These are phyloP conservation scores for Myotis myotis DNA, from an alignment of 2,797 vertebrate genomes.

Conservation along the genomic window DNA sequence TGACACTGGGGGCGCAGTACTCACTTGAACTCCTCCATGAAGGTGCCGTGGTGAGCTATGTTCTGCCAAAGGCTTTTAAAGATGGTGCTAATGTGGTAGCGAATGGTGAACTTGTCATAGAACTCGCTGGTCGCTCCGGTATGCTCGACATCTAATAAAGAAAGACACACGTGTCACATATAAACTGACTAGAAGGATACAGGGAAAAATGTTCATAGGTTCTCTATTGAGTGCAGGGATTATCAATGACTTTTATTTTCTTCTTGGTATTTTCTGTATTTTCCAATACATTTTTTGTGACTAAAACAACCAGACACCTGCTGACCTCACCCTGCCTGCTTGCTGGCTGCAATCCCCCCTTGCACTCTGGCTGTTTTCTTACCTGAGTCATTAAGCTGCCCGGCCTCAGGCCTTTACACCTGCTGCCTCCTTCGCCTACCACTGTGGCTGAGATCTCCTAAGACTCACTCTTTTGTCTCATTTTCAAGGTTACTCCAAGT, in stretches of 20 bases:
- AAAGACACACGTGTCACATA: neutral
- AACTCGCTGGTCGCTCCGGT: conserved; percentile 99
- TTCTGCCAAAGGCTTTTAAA: conserved; percentile 99
- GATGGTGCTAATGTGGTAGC: conserved; percentile 99
- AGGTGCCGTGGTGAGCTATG: conserved; percentile 96
- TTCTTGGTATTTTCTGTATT: neutral
- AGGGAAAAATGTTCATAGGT: no score
- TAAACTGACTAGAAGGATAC: neutral
- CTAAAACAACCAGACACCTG: neutral
- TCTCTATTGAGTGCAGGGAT: neutral
- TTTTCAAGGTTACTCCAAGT: neutral
- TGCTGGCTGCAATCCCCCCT: neutral
- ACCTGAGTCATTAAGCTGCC: neutral
- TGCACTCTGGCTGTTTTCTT: neutral
- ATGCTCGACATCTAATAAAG: conserved; percentile 93
- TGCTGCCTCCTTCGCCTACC: neutral
- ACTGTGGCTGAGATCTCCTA: neutral
- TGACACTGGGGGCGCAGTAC: conserved; percentile 73
- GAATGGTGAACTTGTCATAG: conserved; percentile 99
- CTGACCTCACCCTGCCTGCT: rapidly evolving
- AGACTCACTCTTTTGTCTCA: neutral
- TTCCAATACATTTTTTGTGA: neutral
- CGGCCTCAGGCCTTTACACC: neutral
- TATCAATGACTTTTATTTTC: neutral
- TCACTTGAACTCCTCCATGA: conserved; percentile 99